A percentile compares a stretch with the other conserved stretches of the same genome.
These are phyloP conservation scores for Pseudomugil tenellus DNA, from an alignment of 2,797 vertebrate species.

Conservation along the genomic window DNA sequence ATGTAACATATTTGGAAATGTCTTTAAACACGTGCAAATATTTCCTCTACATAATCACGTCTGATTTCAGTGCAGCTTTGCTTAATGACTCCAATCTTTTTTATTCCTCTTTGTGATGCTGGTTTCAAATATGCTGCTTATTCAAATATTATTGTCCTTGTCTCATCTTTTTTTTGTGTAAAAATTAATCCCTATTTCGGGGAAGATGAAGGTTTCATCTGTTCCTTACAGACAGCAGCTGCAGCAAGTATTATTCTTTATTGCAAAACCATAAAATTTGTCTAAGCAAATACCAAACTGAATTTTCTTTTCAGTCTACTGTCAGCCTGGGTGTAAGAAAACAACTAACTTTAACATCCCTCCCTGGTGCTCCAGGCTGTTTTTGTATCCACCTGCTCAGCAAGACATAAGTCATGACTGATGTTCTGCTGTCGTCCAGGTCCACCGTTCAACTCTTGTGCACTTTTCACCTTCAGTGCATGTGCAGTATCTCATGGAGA, in stretches of 20 bases:
- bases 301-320: not conserved
- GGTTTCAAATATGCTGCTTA: no score
- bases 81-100: no score
- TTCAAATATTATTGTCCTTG: no score
- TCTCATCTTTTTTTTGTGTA: no score
- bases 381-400: conserved; percentile 40
- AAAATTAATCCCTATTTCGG: no score
- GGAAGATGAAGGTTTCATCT: no score
- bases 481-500: conserved; percentile 40
- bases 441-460: conserved; percentile 26
- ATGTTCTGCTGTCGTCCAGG: conserved; percentile 19
- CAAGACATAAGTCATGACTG: conserved; percentile 24
- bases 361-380: conserved; percentile 1
- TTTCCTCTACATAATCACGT: not conserved
- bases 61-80: not conserved
- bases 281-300: no score
- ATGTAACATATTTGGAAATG: not conserved
- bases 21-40: not conserved
- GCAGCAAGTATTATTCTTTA: no score
- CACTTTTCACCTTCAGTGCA: conserved; percentile 18
- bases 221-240: no score
- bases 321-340: conserved; percentile 1
- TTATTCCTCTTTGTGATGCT: no score
- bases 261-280: no score
- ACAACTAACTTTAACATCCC: conserved; percentile 9